Conservation (phyloP, 2,113 vertebrate genomes). For the Planiliza haematocheilus region DNA sequence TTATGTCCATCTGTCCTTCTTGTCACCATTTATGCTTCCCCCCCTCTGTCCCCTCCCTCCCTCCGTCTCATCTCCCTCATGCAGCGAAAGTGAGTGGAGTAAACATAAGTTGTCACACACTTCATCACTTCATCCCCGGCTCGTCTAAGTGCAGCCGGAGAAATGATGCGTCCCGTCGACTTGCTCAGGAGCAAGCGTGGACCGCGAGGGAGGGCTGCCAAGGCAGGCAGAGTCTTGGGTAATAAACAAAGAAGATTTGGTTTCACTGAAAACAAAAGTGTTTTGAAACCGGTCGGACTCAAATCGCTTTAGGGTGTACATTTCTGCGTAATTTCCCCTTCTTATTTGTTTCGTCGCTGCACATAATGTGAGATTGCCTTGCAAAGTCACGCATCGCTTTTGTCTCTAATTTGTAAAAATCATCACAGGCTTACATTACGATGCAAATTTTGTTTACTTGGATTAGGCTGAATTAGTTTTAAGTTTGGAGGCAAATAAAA, state of each 20-base stretch:
- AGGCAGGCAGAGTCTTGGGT: slow-evolving; percentile 57
- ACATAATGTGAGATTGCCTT: slow-evolving; percentile 17
- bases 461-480: slow-evolving; percentile 42
- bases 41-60: slow-evolving; percentile 14
- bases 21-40: not conserved
- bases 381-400: slow-evolving; percentile 16
- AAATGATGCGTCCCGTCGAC: slow-evolving; percentile 41
- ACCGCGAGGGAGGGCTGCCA: slow-evolving; percentile 16
- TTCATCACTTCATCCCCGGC: slow-evolving; percentile 11
- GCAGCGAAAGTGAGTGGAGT: slow-evolving; percentile 38
- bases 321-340: slow-evolving; percentile 17
- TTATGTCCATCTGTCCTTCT: slow-evolving; percentile 1
- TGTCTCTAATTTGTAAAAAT: slow-evolving; percentile 25
- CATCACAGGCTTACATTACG: slow-evolving; percentile 20
- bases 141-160: slow-evolving; percentile 28
- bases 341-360: slow-evolving; percentile 31
- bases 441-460: slow-evolving; percentile 34
- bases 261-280: slow-evolving; percentile 32
- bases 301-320: slow-evolving; percentile 16
- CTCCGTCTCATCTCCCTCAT: slow-evolving; percentile 31
- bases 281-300: slow-evolving; percentile 17
- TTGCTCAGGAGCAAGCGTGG: slow-evolving; percentile 1
- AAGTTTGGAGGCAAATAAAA: slow-evolving; percentile 49
- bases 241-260: slow-evolving; percentile 37
- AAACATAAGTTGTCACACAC: slow-evolving; percentile 57